A percentile compares a stretch with the other conserved stretches of the same genome.
Evolutionary conservation across 2,113 vertebrate genomes (phyloP).

Genomic region (Sakesphorus luctuosus): DNA sequence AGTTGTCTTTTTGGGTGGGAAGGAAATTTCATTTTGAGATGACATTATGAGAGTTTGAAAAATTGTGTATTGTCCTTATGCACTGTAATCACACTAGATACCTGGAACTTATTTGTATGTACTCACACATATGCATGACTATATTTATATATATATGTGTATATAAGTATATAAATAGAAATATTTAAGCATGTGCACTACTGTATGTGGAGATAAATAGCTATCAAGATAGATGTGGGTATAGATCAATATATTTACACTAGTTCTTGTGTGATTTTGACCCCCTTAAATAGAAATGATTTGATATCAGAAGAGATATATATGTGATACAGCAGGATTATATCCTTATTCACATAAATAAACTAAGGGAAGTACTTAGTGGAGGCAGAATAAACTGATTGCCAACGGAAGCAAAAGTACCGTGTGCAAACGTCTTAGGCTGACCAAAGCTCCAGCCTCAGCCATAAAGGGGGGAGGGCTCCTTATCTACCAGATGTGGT

Average conservation of each 20-base stretch:
- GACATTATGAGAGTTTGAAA: neutral
- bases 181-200: neutral
- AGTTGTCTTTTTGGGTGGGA: neutral
- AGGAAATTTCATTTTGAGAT: neutral
- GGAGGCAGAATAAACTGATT: neutral
- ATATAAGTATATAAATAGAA: too few relatives aligned
- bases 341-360: neutral
- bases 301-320: neutral
- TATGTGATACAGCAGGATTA: neutral
- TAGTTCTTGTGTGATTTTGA: neutral
- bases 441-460: neutral
- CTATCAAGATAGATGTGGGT: neutral
- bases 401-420: neutral
- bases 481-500: neutral
- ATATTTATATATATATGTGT: neutral
- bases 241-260: neutral
- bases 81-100: neutral
- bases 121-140: neutral
- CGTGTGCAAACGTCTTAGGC: rapidly evolving
- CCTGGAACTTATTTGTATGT: neutral
- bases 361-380: neutral
- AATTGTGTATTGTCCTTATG: neutral
- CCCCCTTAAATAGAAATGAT: neutral
- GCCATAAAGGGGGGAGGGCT: neutral
- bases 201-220: neutral